These are phyloP conservation scores for Sciurus carolinensis DNA, from an alignment of 2,797 vertebrate genomes.

Conservation along the genomic window DNA sequence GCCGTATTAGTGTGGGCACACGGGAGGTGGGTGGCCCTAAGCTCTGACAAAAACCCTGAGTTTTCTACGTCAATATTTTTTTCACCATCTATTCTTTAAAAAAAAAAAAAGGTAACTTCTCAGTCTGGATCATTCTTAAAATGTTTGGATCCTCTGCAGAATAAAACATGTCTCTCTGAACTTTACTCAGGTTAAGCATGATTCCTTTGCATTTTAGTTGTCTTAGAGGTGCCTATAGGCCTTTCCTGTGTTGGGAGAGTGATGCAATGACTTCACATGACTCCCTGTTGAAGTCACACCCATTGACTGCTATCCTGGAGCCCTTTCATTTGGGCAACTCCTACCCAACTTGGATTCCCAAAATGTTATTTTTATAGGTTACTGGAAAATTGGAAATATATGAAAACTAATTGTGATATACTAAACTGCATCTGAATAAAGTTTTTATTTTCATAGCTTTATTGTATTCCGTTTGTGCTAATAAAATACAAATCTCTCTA, in stretches of 20 bases:
- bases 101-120: neutral
- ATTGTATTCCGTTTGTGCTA: neutral
- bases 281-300: neutral
- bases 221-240: neutral
- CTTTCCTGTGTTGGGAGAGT: neutral
- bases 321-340: neutral
- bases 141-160: neutral
- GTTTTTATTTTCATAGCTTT: neutral
- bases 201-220: neutral
- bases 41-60: neutral
- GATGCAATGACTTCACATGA: rapidly evolving
- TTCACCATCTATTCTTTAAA: neutral
- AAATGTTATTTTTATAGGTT: neutral
- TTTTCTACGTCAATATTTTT: neutral
- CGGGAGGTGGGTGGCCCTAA: neutral
- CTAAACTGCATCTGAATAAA: neutral
- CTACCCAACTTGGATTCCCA: neutral
- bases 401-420: neutral
- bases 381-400: neutral
- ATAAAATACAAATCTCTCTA: neutral
- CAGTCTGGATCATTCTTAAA: neutral
- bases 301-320: neutral
- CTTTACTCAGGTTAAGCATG: neutral
- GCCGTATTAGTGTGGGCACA: neutral
- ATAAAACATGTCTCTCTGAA: neutral